Evolutionary conservation across 2,797 vertebrate genomes (phyloP).

Genomic region (Allobates femoralis): DNA sequence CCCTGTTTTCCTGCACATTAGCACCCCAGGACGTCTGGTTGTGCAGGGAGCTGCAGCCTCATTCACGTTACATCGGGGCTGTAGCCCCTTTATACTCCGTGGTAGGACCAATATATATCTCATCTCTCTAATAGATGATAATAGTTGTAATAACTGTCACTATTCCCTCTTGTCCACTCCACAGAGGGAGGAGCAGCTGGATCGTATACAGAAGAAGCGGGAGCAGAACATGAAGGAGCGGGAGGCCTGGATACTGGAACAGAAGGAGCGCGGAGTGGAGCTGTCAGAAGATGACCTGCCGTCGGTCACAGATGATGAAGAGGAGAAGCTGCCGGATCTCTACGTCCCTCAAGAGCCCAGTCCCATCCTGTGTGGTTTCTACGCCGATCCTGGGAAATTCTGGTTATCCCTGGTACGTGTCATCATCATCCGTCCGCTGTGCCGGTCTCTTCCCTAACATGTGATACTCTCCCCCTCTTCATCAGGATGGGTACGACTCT

Average conservation of each 20-base stretch:
- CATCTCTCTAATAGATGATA: too few species aligned
- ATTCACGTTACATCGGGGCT: too few species aligned
- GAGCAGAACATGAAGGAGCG: slow-evolving; percentile 71
- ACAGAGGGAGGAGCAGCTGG: slow-evolving; percentile 83
- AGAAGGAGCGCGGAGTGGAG: slow-evolving; percentile 68
- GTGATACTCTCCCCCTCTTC: slow-evolving; percentile 30
- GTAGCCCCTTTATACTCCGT: too few species aligned
- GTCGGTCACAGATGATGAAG: slow-evolving; percentile 65
- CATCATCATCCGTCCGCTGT: background rate
- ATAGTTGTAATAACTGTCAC: background rate
- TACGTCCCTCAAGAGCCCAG: slow-evolving; percentile 82
- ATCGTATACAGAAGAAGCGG: slow-evolving; percentile 71
- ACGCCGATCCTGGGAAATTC: slow-evolving; percentile 86
- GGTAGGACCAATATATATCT: too few species aligned
- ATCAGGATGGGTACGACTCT: slow-evolving; percentile 87
- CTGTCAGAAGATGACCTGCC: slow-evolving; percentile 68
- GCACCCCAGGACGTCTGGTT: too few species aligned
- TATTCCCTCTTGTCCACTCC: background rate
- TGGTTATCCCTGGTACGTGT: slow-evolving; percentile 90
- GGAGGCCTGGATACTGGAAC: slow-evolving; percentile 67
- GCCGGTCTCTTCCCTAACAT: background rate
- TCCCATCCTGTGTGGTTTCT: slow-evolving; percentile 89
- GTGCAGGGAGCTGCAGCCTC: too few species aligned
- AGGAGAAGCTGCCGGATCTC: slow-evolving; percentile 81
- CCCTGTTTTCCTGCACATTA: too few species aligned